Percentiles rank a stretch among this genome's conserved stretches.
These are phyloP conservation scores for Aplidium turbinatum DNA, from an alignment of 23 tunicate species.

Conservation along the genomic window DNA sequence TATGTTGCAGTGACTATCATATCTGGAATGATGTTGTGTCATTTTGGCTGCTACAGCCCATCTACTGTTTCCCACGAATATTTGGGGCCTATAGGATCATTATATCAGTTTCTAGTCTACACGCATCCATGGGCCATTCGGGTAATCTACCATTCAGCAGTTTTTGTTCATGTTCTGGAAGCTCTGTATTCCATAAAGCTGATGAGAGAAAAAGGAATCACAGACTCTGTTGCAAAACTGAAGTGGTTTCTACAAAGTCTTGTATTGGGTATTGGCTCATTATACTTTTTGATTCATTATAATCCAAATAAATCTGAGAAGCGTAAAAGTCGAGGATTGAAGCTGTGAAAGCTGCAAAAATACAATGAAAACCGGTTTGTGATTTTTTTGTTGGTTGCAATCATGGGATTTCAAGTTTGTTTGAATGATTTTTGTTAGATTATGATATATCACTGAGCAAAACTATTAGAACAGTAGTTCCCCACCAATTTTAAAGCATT, in stretches of 20 bases:
- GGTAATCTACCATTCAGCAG: not conserved
- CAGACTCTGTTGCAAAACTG: conserved; percentile 5
- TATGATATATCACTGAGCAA: no score
- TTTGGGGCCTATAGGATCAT: conserved; percentile 33
- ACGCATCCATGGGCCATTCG: conserved; percentile 14
- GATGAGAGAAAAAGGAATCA: conserved; percentile 24
- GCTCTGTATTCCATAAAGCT: conserved; percentile 10
- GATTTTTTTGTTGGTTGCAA: no score
- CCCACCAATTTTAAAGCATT: no score
- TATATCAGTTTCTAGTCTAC: conserved; percentile 12
- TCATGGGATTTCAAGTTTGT: no score
- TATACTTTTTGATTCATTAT: not conserved
- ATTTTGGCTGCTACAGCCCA: conserved; percentile 20
- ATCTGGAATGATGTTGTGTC: conserved; percentile 13
- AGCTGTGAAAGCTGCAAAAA: no score
- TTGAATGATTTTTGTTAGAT: no score
- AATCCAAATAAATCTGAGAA: not conserved
- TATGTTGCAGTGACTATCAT: not conserved
- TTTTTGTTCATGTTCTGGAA: conserved; percentile 22
- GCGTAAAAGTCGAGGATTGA: no score
- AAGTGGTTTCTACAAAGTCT: conserved; percentile 32
- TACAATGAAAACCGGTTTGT: no score
- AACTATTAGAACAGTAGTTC: no score
- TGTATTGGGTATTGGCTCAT: conserved; percentile 11
- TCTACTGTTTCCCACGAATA: conserved; percentile 11